Evolutionary conservation across 2,888 invertebrate species (phyloP), one percentile per base, ranked within the genome.

Genomic region (Tenthredo mesomela): DNA sequence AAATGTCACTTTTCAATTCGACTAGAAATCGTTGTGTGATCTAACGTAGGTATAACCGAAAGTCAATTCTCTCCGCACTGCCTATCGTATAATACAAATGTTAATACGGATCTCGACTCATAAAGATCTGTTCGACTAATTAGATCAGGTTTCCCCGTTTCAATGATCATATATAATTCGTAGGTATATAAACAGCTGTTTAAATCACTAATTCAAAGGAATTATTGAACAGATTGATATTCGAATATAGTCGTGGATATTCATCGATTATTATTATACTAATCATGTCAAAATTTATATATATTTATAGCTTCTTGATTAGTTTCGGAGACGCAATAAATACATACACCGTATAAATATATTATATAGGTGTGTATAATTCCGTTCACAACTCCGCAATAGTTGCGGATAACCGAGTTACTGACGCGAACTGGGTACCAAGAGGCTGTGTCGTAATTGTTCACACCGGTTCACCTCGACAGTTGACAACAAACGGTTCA

Each of bases 51-150:
- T n/a, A n/a, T n/a, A 33, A 50, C 84, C 29, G 71, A 61, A 80
- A 77, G 77, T 37, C 54, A 85, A 85, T 75, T 80, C 82, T 47
- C 65, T 82, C 77, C 75, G 77, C 70, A 82, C 70, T 47, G 84
- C 3, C 47, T 47, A 84, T 4, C 25, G 50, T 40, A 43, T 73
- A 43, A 21, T n/a, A 21, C 15, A 25, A 0, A 18, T 33, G 33
- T 25, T 33, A 67, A 67, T 67, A 33, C 15, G 25, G 25, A 61
- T 61, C 25, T 25, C 10, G 10, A 61, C 25, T 21, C 33, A 4
- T 15, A 12, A 15, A 33, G 33, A 15, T 25, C 15, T 18, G 4
- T 33, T 33, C 29, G 18, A 67, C 21, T 43, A 73, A 73, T 21
- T 43, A 43, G 73, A 73, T 43, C 73, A 43, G 73, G 25, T 73